Evolutionary conservation across 2,888 invertebrate genomes (phyloP), one percentile per base, ranked within the genome.

Genomic region (Steinernema hermaphroditum): DNA sequence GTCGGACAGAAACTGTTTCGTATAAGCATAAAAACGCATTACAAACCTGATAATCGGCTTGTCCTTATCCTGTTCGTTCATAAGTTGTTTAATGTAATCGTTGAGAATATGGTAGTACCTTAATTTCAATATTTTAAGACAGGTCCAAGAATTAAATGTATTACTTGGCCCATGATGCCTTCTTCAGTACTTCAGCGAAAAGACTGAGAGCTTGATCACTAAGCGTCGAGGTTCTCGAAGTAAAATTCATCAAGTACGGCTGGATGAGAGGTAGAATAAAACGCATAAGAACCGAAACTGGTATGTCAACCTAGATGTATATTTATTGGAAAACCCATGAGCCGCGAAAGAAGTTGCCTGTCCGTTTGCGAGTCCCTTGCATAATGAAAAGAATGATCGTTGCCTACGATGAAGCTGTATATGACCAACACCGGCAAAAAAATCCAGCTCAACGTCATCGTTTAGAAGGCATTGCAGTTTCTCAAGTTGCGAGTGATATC

Each of bases 401-500:
- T 92, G 92, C 84, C 93, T 92, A 75, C 94, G 90, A 86, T 95
- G 94, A 72, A 92, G 88, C 89, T 96, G 89, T 68, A 90, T 88
- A 79, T 97, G 96, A 32, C 91, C 91, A 84, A 95, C 91, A 86
- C 96, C 96, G 84, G 94, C 93, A 86, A 95, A 96, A 90, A 97
- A 95, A 88, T 97, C 96, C 0, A 92, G 92, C 9, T 81, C 82
- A n/a, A 76, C 75, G 34, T 85, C 81, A 22, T 75, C 76, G 68
- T 80, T 73, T 29, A 44, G 68, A 14, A 27, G 54, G 9, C 57
- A 68, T 2, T 0, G 70, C 8, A 82, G 57, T 37, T 72, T 88
- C n/a, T 91, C 68, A 82, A 79, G 43, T 78, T 84, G 76, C 74
- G 77, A 76, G 71, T 84, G 82, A 22, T 77, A 29, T 16, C 34